Percentiles rank a stretch among this genome's conserved stretches.
Evolutionary conservation across 2,888 invertebrate genomes (phyloP).

Genomic region (Polyommatus iphigenia): DNA sequence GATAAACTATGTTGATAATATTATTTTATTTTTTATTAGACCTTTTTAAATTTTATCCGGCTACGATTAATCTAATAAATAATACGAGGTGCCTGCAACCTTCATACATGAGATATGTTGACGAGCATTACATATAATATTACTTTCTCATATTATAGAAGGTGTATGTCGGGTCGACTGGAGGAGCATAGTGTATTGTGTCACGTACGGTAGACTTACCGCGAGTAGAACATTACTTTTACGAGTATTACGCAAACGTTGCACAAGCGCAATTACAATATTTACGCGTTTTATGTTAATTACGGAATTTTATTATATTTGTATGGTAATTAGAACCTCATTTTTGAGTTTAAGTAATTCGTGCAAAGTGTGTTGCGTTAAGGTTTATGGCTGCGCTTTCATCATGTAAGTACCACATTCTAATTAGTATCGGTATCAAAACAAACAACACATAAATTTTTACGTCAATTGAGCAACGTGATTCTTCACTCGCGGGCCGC

Average conservation of each 20-base stretch:
- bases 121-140: too few relatives aligned
- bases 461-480: neutral
- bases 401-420: neutral
- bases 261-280: slow-evolving; percentile 23
- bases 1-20: neutral
- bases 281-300: neutral
- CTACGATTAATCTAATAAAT: too few relatives aligned
- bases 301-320: slow-evolving; percentile 16
- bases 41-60: too few relatives aligned
- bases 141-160: too few relatives aligned
- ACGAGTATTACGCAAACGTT: neutral
- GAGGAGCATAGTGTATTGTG: neutral
- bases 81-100: too few relatives aligned
- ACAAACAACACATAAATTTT: neutral
- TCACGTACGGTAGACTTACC: neutral
- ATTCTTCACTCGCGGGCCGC: neutral
- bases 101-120: too few relatives aligned
- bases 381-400: neutral
- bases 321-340: slow-evolving; percentile 2
- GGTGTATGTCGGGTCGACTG: too few relatives aligned
- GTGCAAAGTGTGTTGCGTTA: neutral
- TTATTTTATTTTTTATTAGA: neutral
- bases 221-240: neutral
- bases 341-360: neutral
- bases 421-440: neutral